Conservation (phyloP, 2,113 vertebrate species). For the Hucho hucho region DNA sequence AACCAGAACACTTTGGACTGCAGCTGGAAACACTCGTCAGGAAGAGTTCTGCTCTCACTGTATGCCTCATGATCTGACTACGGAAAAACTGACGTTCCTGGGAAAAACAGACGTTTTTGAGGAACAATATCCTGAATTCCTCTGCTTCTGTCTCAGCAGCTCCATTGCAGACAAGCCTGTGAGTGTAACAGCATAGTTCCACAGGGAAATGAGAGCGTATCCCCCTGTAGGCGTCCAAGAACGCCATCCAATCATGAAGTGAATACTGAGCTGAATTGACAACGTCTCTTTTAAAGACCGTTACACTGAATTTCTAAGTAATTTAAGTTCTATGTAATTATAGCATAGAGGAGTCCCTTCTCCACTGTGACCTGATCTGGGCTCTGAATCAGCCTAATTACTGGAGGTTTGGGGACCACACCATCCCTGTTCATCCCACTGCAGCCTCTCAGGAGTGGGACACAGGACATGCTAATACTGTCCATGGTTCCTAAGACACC, state of each 20-base stretch:
- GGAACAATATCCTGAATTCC: conserved; percentile 1
- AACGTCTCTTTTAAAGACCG: conserved; percentile 13
- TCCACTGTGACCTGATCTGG: background rate
- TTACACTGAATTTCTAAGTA: conserved; percentile 2
- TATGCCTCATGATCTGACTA: conserved; percentile 36
- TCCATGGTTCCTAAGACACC: background rate
- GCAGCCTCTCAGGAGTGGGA: background rate
- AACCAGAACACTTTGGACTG: conserved; percentile 38
- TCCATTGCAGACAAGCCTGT: conserved; percentile 17
- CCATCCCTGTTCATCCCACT: background rate
- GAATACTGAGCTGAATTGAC: background rate
- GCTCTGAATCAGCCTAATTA: background rate
- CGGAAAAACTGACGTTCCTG: conserved; percentile 36
- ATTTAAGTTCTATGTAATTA: background rate
- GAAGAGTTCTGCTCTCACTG: conserved; percentile 27
- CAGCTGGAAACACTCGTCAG: conserved; percentile 48
- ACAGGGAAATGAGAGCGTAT: conserved; percentile 6
- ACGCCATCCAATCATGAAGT: conserved; percentile 1
- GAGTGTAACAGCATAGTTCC: conserved; percentile 44
- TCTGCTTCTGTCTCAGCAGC: background rate
- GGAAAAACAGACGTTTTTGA: conserved; percentile 4
- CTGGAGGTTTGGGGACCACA: background rate
- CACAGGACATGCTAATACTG: background rate
- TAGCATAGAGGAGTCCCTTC: background rate
- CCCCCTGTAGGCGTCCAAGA: background rate